phyloP scores from a whole-genome alignment of 2,113 vertebrate species.

The Amblyornis subalaris region DNA sequence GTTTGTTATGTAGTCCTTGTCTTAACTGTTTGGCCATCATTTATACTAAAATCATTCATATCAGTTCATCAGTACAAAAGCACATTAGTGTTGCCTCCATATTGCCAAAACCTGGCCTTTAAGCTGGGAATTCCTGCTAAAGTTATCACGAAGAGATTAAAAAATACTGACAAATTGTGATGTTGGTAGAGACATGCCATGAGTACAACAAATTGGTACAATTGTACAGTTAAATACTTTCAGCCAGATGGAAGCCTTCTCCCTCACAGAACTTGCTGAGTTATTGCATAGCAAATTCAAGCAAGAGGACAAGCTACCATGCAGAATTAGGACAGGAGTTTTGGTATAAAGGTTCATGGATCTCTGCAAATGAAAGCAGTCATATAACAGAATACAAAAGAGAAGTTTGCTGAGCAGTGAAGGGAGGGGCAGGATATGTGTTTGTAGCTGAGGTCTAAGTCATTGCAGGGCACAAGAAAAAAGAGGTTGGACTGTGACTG shows the following conservation, averaged over 20 bases:
- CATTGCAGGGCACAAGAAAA: background rate
- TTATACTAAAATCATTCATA: background rate
- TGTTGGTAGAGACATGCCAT: too few species aligned
- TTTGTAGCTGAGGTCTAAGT: background rate
- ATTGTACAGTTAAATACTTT: background rate
- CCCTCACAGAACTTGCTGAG: background rate
- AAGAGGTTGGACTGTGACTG: background rate
- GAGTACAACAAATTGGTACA: background rate
- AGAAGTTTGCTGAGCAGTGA: background rate
- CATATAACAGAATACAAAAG: background rate
- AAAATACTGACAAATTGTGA: background rate
- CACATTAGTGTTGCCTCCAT: fast-evolving
- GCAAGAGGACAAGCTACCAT: background rate
- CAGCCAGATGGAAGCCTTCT: background rate
- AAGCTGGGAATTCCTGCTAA: background rate
- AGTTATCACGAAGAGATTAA: background rate
- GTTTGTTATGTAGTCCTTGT: background rate
- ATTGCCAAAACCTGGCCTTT: background rate
- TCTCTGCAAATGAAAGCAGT: background rate
- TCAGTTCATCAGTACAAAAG: background rate
- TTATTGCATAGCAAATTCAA: background rate
- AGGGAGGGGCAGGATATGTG: fast-evolving
- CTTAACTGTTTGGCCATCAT: background rate
- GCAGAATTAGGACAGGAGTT: background rate
- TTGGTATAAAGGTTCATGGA: background rate